Evolutionary conservation across 2,888 invertebrate species (phyloP).

Genomic region (Micropterix aruncella): DNA sequence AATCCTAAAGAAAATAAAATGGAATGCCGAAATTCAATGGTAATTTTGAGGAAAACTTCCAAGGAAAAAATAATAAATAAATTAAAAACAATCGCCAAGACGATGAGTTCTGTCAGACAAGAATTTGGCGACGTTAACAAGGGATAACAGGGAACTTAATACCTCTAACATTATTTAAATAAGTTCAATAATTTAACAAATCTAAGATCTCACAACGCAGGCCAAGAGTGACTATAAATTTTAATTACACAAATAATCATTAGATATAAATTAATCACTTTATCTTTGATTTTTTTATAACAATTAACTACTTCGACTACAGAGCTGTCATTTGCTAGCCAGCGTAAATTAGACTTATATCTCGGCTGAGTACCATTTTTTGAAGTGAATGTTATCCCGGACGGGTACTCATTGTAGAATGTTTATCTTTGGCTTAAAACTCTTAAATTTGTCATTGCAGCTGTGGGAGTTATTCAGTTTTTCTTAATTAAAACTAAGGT

Average conservation of each 20-base stretch:
- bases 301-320: neutral
- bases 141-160: neutral
- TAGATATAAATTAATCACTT: neutral
- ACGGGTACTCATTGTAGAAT: too few species aligned
- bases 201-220: neutral
- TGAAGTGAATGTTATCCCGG: too few species aligned
- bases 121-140: neutral
- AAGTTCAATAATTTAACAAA: neutral
- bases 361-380: neutral
- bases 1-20: constrained; percentile 31
- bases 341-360: neutral
- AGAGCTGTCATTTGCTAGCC: neutral
- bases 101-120: neutral
- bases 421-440: too few species aligned
- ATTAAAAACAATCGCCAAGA: constrained; percentile 4
- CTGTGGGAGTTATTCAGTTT: too few species aligned
- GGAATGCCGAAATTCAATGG: constrained; percentile 44
- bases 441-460: too few species aligned
- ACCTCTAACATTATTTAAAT: neutral
- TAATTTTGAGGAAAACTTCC: constrained; percentile 30
- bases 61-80: constrained; percentile 10
- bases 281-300: neutral
- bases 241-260: neutral
- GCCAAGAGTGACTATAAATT: neutral
- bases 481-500: too few species aligned